Percentiles rank a stretch among this genome's conserved stretches.
Conservation (phyloP, 1,140 invertebrate species). For the Pseudomyrmex concolor region DNA sequence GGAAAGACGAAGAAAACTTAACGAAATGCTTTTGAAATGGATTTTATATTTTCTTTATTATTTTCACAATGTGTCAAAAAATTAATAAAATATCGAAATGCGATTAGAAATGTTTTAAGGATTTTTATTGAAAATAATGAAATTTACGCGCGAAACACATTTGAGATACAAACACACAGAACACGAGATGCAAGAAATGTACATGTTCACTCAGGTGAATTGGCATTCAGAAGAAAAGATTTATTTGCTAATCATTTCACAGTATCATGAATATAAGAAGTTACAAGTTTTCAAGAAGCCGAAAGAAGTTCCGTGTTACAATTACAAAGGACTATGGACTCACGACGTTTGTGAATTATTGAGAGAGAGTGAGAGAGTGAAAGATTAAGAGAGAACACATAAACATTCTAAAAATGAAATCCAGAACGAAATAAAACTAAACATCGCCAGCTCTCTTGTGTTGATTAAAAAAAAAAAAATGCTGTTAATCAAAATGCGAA, state of each 20-base stretch:
- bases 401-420: constrained; percentile 27
- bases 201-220: background rate
- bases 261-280: constrained; percentile 48
- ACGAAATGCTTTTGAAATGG: no score
- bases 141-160: no score
- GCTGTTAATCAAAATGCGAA: background rate
- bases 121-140: no score
- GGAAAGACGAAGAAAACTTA: no score
- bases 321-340: constrained; percentile 31
- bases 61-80: no score
- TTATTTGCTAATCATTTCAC: constrained; percentile 56
- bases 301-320: constrained; percentile 45
- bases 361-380: background rate
- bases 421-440: background rate
- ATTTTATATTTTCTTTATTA: no score
- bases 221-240: constrained; percentile 38
- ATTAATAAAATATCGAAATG: no score
- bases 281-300: constrained; percentile 49
- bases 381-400: background rate
- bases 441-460: background rate
- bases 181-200: background rate
- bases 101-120: no score
- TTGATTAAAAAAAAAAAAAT: background rate
- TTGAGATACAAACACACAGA: no score
- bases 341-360: constrained; percentile 2